Base-by-base conservation (phyloP, 2,888 invertebrate genomes). In the Xylota segnis region DNA sequence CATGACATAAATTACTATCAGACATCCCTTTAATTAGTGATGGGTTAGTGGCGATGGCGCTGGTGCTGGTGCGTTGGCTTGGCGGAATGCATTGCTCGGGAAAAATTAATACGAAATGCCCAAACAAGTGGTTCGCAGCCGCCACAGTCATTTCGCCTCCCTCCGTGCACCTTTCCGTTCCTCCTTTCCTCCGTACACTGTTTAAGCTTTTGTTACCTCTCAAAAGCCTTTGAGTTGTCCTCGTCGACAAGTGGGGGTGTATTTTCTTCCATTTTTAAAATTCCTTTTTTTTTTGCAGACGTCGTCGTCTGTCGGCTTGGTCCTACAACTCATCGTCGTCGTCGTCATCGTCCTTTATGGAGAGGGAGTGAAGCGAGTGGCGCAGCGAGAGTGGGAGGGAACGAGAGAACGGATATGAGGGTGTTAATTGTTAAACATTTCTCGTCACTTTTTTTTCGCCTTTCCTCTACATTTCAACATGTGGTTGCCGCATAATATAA, bases 401-500 rank as follows among this genome's bases (percentile, higher is more conserved):
- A 14, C 9, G 16, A 52, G 56, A 47, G 54, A 43, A 61, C 58
- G 63, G 66, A 76, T 59, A 71, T 71, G 75, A 81, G 70, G 75
- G 81, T 75, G 84, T 81, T 84, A 81, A 84, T 84, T 84, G 84
- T 84, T 81, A 81, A 84, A 81, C 65, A 84, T 81, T 84, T 81
- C 84, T 79, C 66, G 59, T 68, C 58, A 52, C 29, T 71, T 76
- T 76, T 61, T 79, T 59, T 79, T 50, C 18, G 61, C 70, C 12
- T 65, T 56, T 56, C 12, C 34, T 66, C 40, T 37, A 61, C 75
- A 71, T 72, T 86, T 86, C 86, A 86, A 86, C 86, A 86, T 82
- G 86, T 86, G 86, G 86, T 82, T 86, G 86, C 82, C 82, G 82
- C 82, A 86, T 72, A 86, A 86, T 86, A 82, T 58, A 86, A 84